A percentile compares a stretch with the other conserved stretches of the same genome.
Conservation (phyloP, 2,888 invertebrate species). For the Heliconius erato region DNA sequence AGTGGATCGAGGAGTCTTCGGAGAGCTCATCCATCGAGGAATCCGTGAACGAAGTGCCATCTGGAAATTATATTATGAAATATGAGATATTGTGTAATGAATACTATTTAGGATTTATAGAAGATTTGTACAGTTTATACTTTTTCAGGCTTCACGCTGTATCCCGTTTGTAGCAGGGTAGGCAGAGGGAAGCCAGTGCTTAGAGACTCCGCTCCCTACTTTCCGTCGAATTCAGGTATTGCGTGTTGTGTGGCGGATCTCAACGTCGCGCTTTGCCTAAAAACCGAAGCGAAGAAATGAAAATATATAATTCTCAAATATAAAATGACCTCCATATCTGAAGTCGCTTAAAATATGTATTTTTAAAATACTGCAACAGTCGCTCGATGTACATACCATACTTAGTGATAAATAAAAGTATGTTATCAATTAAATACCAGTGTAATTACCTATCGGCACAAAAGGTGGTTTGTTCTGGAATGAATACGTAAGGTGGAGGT, state of each 20-base stretch:
- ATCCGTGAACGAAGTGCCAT: conserved; percentile 87
- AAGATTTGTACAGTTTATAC: too few species aligned
- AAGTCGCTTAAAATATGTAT: not conserved
- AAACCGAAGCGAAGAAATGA: too few species aligned
- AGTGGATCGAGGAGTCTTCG: conserved; percentile 94
- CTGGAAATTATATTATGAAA: conserved; percentile 60
- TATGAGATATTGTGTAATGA: not conserved
- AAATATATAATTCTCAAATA: not conserved
- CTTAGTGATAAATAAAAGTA: not conserved
- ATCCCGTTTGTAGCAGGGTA: too few species aligned
- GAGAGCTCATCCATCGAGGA: conserved; percentile 94
- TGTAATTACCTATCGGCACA: conserved; percentile 85
- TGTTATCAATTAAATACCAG: too few species aligned
- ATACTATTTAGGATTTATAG: not conserved
- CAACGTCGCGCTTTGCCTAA: too few species aligned
- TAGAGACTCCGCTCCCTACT: too few species aligned
- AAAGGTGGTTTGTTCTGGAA: conserved; percentile 93
- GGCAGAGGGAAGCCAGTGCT: too few species aligned
- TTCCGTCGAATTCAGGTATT: too few species aligned
- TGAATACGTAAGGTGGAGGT: conserved; percentile 94
- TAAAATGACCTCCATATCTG: not conserved
- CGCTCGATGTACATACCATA: not conserved
- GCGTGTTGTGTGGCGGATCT: too few species aligned
- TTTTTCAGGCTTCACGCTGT: too few species aligned
- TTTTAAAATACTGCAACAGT: not conserved